These are phyloP conservation scores for Idaea dimidiata DNA, from an alignment of 2,888 invertebrate species.

Conservation along the genomic window DNA sequence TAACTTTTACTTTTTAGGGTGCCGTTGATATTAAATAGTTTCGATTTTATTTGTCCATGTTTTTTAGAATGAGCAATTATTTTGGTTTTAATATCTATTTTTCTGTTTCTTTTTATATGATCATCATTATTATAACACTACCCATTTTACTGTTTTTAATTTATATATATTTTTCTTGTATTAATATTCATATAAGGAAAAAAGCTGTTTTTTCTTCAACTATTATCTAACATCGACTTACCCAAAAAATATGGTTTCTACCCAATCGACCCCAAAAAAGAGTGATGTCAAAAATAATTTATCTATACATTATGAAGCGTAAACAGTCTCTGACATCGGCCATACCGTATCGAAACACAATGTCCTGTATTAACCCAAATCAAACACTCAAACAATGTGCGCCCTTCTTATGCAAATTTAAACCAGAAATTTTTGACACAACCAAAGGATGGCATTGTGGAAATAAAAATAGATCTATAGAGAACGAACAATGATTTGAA, in stretches of 20 bases:
- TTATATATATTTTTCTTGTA: no score
- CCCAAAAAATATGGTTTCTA: neutral
- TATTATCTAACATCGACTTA: neutral
- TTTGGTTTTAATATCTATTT: no score
- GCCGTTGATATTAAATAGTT: neutral
- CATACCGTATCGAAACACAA: constrained; percentile 25
- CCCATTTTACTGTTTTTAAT: no score
- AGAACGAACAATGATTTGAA: constrained; percentile 27
- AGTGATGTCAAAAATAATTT: constrained; percentile 6
- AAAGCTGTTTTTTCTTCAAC: neutral
- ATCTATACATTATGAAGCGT: constrained; percentile 21
- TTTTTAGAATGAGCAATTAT: no score
- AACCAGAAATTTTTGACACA: constrained; percentile 60
- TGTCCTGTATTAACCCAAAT: constrained; percentile 20
- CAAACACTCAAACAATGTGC: constrained; percentile 41
- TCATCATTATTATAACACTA: no score
- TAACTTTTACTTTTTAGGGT: neutral
- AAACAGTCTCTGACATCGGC: constrained; percentile 16
- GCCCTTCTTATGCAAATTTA: constrained; percentile 73
- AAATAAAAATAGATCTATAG: constrained; percentile 46
- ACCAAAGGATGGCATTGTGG: constrained; percentile 72
- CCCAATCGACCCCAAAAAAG: neutral
- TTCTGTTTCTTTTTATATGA: no score
- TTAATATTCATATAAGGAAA: neutral
- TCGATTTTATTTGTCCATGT: neutral